Percentiles rank a stretch among this genome's conserved stretches.
phyloP scores from a whole-genome alignment of 2,888 invertebrate genomes.

The Drosophila pseudotalamancana region DNA sequence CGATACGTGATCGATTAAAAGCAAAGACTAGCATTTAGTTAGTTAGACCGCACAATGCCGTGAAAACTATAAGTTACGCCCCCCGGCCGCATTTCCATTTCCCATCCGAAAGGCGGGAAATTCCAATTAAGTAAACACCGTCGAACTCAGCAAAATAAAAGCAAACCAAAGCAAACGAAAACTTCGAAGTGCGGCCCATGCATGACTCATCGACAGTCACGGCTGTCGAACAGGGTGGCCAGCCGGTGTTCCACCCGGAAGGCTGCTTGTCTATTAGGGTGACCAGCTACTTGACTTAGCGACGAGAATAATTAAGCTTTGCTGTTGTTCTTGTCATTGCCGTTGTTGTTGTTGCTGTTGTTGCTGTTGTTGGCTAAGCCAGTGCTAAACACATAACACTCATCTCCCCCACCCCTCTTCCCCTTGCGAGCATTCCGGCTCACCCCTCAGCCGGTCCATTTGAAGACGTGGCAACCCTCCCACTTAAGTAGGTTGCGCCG shows the following conservation, averaged over 20 bases:
- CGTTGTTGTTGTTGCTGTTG: constrained; percentile 20
- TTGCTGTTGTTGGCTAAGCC: constrained; percentile 31
- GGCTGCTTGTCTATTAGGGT: constrained; percentile 24
- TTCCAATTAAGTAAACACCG: constrained; percentile 12
- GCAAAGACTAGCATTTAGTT: not conserved
- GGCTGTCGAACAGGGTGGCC: not conserved
- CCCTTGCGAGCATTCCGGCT: no score
- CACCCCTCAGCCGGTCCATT: no score
- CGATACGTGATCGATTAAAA: not conserved
- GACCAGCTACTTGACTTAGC: constrained; percentile 48
- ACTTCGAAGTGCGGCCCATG: not conserved
- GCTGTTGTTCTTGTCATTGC: constrained; percentile 15
- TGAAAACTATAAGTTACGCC: constrained; percentile 14
- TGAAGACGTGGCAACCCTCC: constrained; percentile 20
- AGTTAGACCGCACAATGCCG: not conserved
- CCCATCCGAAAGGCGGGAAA: not conserved
- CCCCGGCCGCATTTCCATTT: no score
- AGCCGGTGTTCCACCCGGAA: constrained; percentile 3
- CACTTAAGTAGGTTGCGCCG: constrained; percentile 69
- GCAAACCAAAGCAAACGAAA: constrained; percentile 8
- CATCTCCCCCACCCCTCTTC: no score
- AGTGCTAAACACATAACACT: constrained; percentile 44
- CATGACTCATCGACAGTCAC: constrained; percentile 32
- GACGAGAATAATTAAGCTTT: constrained; percentile 51
- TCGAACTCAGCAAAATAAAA: constrained; percentile 14